Evolutionary conservation across 2,113 vertebrate species (phyloP), one percentile per base, ranked within the genome.

Genomic region (Phyllopteryx taeniolatus): DNA sequence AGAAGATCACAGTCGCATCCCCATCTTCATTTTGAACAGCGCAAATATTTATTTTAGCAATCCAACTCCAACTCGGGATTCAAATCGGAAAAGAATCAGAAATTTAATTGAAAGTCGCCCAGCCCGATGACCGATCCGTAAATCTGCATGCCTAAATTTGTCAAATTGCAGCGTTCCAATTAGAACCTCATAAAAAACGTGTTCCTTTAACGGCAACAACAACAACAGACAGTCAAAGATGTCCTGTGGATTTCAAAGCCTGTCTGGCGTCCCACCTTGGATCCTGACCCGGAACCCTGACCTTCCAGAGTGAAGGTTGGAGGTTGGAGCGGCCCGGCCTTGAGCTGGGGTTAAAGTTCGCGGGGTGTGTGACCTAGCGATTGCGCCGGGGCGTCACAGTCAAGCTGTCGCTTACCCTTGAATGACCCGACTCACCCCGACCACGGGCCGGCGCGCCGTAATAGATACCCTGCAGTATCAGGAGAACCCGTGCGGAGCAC

Each of bases 281-380:
- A 35, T 42, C 53, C 51, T 69, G 64, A 46, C n/a, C 22, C 22
- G 44, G 33, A 42, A 49, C 35, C 42, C 62, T 76, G 81, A 79
- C 79, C 83, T 67, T 47, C 33, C 75, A 19, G 76, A 35, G 31
- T 35, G 59, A 15, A 61, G 59, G 59, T 61, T 6, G 22, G 12
- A 47, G 64, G 64, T 66, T 27, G 44, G n/a, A 31, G 64, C 44
- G 44, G 6, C 6, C 0, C 22, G 64, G 64, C 64, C 64, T 47
- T 66, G 64, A 63, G 71, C 76, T 43, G 51, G 20, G 83, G 67
- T 59, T 68, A 80, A 83, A 89, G 90, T 87, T 89, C 79, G 84
- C 53, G 74, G 76, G 87, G 83, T 76, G 86, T 80, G 22, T 90
- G 88, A 91, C 88, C 88, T 56, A 43, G 11, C 43, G 69, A 87